A percentile compares a stretch with the other conserved stretches of the same genome.
Evolutionary conservation across 2,113 vertebrate genomes (phyloP).

Genomic region (Suncus etruscus): DNA sequence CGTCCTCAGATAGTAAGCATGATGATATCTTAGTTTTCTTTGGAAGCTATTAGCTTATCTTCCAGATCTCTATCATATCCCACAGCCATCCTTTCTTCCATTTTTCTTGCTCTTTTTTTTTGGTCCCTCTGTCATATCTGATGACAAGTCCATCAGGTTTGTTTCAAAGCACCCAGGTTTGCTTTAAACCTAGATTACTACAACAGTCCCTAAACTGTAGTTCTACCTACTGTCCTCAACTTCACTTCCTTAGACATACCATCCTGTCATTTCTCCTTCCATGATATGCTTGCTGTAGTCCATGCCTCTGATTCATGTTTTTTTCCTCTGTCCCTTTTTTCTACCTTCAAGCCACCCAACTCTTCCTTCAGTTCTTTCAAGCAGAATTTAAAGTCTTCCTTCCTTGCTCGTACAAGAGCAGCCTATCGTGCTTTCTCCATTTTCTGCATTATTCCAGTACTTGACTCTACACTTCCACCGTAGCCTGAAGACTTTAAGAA

Average conservation of each 20-base stretch:
- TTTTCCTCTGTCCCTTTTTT: not conserved
- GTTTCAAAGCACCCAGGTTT: no score
- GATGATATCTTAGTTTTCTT: not conserved
- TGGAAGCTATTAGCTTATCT: not conserved
- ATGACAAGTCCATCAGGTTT: not conserved
- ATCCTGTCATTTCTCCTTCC: not conserved
- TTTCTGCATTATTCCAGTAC: not conserved
- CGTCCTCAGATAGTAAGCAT: not conserved
- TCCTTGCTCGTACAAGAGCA: not conserved
- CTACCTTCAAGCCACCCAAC: not conserved
- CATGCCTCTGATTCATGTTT: not conserved
- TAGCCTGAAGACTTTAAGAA: not conserved
- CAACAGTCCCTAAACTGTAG: not conserved
- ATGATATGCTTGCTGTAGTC: not conserved
- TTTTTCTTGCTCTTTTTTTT: slow-evolving; percentile 22
- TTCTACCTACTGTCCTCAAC: not conserved
- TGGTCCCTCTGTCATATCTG: not conserved
- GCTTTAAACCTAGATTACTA: not conserved
- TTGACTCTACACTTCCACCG: not conserved
- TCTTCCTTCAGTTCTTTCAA: slow-evolving; percentile 7
- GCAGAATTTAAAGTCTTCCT: not conserved
- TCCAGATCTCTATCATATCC: not conserved
- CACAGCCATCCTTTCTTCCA: not conserved
- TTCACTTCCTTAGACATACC: not conserved
- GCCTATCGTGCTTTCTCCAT: not conserved